Percentiles rank a stretch among this genome's conserved stretches.
phyloP scores from a whole-genome alignment of 2,113 vertebrate species.

The Bos indicus region DNA sequence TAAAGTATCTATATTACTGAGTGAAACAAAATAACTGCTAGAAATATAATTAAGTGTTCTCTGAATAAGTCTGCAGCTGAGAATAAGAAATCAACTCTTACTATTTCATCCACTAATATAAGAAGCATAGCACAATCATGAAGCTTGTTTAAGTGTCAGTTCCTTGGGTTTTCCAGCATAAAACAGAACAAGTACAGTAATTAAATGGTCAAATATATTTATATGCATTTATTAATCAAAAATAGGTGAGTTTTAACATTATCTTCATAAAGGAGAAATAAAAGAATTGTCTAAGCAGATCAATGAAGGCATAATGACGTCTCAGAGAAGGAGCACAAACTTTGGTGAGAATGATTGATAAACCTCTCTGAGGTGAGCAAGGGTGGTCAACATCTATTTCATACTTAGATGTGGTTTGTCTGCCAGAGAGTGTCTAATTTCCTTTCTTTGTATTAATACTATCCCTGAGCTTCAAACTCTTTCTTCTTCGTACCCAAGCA shows the following conservation, averaged over 20 bases:
- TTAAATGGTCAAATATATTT: not conserved
- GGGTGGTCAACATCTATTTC: not conserved
- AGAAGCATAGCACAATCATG: not conserved
- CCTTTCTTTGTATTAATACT: not conserved
- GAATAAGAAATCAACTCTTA: slow-evolving; percentile 22
- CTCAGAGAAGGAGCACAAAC: not conserved
- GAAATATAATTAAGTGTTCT: slow-evolving; percentile 25
- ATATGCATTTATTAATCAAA: slow-evolving; percentile 11
- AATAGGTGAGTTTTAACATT: not conserved
- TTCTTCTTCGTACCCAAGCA: not conserved
- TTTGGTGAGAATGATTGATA: not conserved
- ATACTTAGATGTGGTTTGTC: not conserved
- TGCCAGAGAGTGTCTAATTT: not conserved
- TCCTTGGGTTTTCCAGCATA: not conserved
- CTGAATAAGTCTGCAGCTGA: not conserved
- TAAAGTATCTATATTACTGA: not conserved
- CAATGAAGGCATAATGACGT: not conserved
- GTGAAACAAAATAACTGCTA: not conserved
- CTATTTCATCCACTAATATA: not conserved
- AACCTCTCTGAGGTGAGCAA: not conserved
- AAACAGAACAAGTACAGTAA: not conserved
- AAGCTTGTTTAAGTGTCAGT: not conserved
- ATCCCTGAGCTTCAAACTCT: not conserved
- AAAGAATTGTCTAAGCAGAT: not conserved
- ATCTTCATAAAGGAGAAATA: slow-evolving; percentile 4